Percentiles rank a stretch among this genome's conserved stretches.
Evolutionary conservation across 2,797 vertebrate genomes (phyloP).

Genomic region (Sitta carolinensis): DNA sequence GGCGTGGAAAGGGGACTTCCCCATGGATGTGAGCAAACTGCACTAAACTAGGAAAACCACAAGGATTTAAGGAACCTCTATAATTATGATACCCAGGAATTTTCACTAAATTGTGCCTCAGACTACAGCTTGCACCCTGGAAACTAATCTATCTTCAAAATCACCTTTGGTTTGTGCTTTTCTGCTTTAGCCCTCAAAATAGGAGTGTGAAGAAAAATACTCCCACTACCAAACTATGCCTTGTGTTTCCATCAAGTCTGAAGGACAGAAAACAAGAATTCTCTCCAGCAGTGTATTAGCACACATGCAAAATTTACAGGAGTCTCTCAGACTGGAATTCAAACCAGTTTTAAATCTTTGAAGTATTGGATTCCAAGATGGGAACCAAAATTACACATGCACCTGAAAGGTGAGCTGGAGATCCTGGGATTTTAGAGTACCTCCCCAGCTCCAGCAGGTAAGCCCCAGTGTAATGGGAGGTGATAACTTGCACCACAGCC

Average conservation of each 20-base stretch:
- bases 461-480: rapidly evolving
- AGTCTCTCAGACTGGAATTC: neutral
- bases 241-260: neutral
- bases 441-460: neutral
- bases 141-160: neutral
- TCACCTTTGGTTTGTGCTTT: neutral
- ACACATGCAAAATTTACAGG: neutral
- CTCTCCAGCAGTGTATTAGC: neutral
- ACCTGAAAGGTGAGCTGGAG: neutral
- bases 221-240: neutral
- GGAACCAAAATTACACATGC: neutral
- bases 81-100: neutral
- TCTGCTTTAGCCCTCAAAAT: neutral
- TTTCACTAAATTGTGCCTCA: neutral
- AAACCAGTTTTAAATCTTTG: neutral
- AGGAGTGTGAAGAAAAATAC: neutral
- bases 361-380: neutral
- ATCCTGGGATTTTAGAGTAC: neutral
- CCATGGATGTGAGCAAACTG: neutral
- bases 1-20: neutral
- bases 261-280: neutral
- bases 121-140: neutral
- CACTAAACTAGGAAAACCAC: neutral
- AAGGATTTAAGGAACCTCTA: neutral
- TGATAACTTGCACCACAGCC: neutral